Conservation (phyloP, 2,113 vertebrate species). For the Pituophis catenifer region DNA sequence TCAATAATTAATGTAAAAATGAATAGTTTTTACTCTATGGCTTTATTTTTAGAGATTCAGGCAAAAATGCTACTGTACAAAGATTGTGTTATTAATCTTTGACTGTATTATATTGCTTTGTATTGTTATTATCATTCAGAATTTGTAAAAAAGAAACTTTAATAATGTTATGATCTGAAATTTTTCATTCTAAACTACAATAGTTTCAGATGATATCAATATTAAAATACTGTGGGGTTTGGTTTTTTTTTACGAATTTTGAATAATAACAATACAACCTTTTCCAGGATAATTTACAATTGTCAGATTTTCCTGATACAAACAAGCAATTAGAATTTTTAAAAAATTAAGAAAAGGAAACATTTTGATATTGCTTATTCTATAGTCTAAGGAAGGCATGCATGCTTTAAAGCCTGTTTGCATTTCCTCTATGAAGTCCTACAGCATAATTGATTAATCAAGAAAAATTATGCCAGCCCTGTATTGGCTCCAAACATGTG, state of each 20-base stretch:
- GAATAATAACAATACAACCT: background rate
- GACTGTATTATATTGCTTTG: background rate
- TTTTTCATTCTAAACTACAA: background rate
- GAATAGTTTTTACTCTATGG: background rate
- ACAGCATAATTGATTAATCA: background rate
- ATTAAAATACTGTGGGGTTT: background rate
- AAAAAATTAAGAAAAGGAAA: background rate
- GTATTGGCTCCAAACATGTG: background rate
- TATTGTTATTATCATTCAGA: background rate
- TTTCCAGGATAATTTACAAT: background rate
- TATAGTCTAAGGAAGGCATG: background rate
- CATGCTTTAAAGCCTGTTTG: background rate
- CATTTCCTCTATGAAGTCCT: background rate
- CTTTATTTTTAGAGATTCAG: background rate
- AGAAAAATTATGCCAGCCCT: background rate
- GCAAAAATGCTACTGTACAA: background rate
- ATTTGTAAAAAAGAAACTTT: background rate
- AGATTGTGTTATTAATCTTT: background rate
- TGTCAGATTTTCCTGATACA: background rate
- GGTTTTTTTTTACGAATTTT: background rate
- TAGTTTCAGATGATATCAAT: background rate
- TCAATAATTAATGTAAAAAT: background rate
- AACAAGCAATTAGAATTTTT: background rate
- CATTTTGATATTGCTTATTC: background rate
- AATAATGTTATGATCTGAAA: background rate